Evolutionary conservation across 2,888 invertebrate species (phyloP).

Genomic region (Allacma fusca): DNA sequence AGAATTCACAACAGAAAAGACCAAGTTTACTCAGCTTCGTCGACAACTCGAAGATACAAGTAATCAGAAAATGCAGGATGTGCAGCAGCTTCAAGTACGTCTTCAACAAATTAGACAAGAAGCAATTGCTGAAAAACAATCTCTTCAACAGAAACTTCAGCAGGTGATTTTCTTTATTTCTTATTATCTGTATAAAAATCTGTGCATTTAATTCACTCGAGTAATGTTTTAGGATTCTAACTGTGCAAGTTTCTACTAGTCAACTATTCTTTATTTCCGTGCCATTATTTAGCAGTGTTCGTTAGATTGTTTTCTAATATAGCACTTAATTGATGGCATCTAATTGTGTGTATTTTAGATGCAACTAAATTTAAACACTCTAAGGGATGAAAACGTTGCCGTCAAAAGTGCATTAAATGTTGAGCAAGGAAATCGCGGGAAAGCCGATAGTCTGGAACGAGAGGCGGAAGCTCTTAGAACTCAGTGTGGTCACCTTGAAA

Average conservation of each 20-base stretch:
- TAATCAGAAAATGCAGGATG: slow-evolving; percentile 69
- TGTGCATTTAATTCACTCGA: too few relatives aligned
- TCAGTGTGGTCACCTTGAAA: slow-evolving; percentile 62
- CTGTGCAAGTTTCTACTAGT: too few relatives aligned
- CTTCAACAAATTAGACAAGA: slow-evolving; percentile 71
- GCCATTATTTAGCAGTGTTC: too few relatives aligned
- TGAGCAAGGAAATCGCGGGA: slow-evolving; percentile 50
- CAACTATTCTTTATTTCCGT: too few relatives aligned
- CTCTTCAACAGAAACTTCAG: slow-evolving; percentile 71
- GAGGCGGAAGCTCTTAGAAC: slow-evolving; percentile 60
- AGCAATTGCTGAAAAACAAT: slow-evolving; percentile 70
- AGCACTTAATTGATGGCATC: too few relatives aligned
- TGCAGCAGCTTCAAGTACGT: slow-evolving; percentile 70
- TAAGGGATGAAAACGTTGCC: slow-evolving; percentile 52
- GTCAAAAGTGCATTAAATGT: slow-evolving; percentile 48
- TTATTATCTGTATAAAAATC: too few relatives aligned
- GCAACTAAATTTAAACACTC: slow-evolving; percentile 45
- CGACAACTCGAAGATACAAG: slow-evolving; percentile 71
- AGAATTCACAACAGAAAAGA: slow-evolving; percentile 75
- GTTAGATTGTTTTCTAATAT: too few relatives aligned
- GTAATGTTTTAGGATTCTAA: too few relatives aligned
- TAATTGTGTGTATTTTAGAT: slow-evolving; percentile 27
- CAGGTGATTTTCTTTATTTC: slow-evolving; percentile 63
- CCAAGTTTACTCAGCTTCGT: slow-evolving; percentile 68
- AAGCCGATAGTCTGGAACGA: slow-evolving; percentile 55